Percentiles rank a stretch among this genome's conserved stretches.
These are phyloP conservation scores for Dicranocentrus wangi DNA, from an alignment of 2,888 invertebrate species.

Conservation along the genomic window DNA sequence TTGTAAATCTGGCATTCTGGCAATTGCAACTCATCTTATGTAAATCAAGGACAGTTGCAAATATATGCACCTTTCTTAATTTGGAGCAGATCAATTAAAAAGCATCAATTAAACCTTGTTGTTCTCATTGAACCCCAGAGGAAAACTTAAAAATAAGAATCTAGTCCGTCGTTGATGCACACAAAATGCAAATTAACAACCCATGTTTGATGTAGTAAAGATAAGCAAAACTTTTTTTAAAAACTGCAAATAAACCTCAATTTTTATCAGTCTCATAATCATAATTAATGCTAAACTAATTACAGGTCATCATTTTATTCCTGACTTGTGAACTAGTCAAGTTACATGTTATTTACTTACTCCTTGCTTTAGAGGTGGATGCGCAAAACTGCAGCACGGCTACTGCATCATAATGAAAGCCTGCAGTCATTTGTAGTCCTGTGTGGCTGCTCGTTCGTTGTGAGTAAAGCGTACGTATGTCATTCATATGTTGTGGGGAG, in stretches of 20 bases:
- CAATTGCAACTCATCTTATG: too few species aligned
- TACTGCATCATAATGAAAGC: not conserved
- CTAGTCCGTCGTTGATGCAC: not conserved
- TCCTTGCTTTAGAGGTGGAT: slow-evolving; percentile 5
- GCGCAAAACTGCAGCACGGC: not conserved
- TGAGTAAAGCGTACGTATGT: not conserved
- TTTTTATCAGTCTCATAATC: slow-evolving; percentile 21
- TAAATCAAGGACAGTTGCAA: not conserved
- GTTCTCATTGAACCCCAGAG: slow-evolving; percentile 3
- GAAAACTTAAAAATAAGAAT: too few species aligned
- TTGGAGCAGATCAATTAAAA: not conserved
- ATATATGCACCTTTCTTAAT: not conserved
- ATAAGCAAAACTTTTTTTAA: slow-evolving; percentile 9
- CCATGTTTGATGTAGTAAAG: not conserved
- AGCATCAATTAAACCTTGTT: slow-evolving; percentile 8
- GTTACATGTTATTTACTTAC: not conserved
- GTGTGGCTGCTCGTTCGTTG: slow-evolving; percentile 7
- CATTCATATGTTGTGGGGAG: not conserved
- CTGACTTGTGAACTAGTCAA: slow-evolving; percentile 34
- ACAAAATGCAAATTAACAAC: not conserved
- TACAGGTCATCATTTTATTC: slow-evolving; percentile 29
- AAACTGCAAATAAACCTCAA: slow-evolving; percentile 33
- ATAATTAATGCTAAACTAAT: slow-evolving; percentile 44
- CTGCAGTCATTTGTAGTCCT: slow-evolving; percentile 7
- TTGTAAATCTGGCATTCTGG: too few species aligned